phyloP scores from a whole-genome alignment of 2,113 vertebrate genomes.

The Engystomops pustulosus region DNA sequence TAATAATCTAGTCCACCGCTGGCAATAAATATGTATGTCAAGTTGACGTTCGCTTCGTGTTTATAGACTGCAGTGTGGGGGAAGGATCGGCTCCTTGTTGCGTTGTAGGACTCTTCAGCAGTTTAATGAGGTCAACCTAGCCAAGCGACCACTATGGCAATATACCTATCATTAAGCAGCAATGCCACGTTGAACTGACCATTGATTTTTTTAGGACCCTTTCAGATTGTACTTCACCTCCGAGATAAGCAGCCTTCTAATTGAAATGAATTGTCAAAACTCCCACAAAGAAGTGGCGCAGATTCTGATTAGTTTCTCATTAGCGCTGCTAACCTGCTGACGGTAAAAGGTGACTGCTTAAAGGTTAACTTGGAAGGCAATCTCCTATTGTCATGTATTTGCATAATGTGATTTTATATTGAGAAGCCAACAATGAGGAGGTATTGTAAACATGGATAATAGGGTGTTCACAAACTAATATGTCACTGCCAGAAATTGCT shows the following conservation, averaged over 20 bases:
- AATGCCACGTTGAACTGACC: slow-evolving; percentile 15
- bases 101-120: background rate
- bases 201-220: slow-evolving; percentile 47
- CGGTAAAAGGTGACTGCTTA: slow-evolving; percentile 24
- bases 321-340: slow-evolving; percentile 34
- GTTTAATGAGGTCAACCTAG: slow-evolving; percentile 33
- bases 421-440: background rate
- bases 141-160: background rate
- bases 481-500: background rate
- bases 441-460: background rate
- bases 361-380: slow-evolving; percentile 27
- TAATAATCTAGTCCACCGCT: background rate
- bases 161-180: slow-evolving; percentile 39
- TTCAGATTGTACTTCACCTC: slow-evolving; percentile 36
- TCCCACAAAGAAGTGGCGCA: slow-evolving; percentile 1
- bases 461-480: background rate
- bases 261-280: slow-evolving; percentile 30
- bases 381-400: background rate
- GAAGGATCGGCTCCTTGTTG: background rate
- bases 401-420: background rate
- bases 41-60: background rate
- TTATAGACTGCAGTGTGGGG: slow-evolving; percentile 13
- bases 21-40: slow-evolving; percentile 9
- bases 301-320: slow-evolving; percentile 37
- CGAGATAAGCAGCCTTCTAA: slow-evolving; percentile 22